Evolutionary conservation across 1,140 invertebrate species (phyloP).

Genomic region (Drosophila kikkawai): DNA sequence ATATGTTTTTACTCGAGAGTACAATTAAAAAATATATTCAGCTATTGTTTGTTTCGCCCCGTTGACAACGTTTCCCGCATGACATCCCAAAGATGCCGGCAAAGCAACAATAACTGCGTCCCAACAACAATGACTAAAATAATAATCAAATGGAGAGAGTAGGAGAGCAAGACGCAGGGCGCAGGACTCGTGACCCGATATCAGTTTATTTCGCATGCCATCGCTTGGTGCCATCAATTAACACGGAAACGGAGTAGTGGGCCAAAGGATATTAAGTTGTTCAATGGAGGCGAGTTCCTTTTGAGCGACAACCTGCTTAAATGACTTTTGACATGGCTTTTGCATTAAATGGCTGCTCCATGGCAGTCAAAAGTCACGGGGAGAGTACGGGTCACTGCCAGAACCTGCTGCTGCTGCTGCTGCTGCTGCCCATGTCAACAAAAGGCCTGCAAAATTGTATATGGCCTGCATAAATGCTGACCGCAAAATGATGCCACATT

Average conservation of each 20-base stretch:
- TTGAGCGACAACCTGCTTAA: constrained; percentile 38
- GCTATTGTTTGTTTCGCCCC: constrained; percentile 64
- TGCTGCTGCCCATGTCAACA: constrained; percentile 60
- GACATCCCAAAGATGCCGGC: constrained; percentile 79
- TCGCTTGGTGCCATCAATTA: constrained; percentile 57
- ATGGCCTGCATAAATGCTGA: constrained; percentile 78
- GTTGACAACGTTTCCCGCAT: constrained; percentile 55
- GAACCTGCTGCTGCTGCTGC: constrained; percentile 24
- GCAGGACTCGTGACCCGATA: constrained; percentile 51
- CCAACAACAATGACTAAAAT: constrained; percentile 58
- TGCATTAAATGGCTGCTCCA: constrained; percentile 75
- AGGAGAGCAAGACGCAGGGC: neutral
- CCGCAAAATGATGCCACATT: constrained; percentile 83
- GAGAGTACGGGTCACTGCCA: constrained; percentile 18
- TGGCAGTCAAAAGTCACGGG: constrained; percentile 71
- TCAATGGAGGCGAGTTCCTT: constrained; percentile 25
- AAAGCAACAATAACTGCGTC: constrained; percentile 35
- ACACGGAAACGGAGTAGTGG: constrained; percentile 15
- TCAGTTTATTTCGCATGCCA: constrained; percentile 54
- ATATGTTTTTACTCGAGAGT: constrained; percentile 78
- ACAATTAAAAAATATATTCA: constrained; percentile 82
- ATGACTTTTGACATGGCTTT: constrained; percentile 71
- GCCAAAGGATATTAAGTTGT: constrained; percentile 44
- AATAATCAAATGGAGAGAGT: constrained; percentile 55
- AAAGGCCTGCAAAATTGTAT: constrained; percentile 75